phyloP scores from a whole-genome alignment of 1,140 invertebrate genomes.

The Drosophila gunungcola region DNA sequence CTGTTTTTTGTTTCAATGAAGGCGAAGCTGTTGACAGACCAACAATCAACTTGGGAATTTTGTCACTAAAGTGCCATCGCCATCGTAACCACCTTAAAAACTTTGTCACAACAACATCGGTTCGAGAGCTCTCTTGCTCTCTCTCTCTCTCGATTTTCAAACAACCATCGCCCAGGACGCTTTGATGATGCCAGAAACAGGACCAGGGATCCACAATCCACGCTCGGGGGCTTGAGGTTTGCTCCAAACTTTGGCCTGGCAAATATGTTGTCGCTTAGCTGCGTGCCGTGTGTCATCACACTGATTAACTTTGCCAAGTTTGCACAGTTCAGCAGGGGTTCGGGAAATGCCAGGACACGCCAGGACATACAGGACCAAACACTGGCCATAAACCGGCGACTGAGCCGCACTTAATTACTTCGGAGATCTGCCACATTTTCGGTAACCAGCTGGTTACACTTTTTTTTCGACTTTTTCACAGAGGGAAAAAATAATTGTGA shows the following conservation, averaged over 20 bases:
- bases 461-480: constrained; percentile 6
- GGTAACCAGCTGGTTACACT: constrained; percentile 6
- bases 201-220: constrained; percentile 3
- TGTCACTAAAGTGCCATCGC: constrained; percentile 79
- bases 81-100: constrained; percentile 59
- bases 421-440: constrained; percentile 52
- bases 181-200: constrained; percentile 60
- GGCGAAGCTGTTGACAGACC: constrained; percentile 79
- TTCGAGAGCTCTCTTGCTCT: neutral
- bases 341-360: constrained; percentile 4
- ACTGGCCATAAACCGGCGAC: constrained; percentile 25
- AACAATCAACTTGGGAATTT: constrained; percentile 83
- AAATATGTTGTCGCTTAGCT: constrained; percentile 82
- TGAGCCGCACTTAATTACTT: constrained; percentile 73
- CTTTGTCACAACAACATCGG: constrained; percentile 60
- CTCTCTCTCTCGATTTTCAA: constrained; percentile 70
- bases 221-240: constrained; percentile 37
- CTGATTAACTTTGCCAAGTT: constrained; percentile 79
- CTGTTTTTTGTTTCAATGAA: constrained; percentile 78
- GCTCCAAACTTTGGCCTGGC: constrained; percentile 55
- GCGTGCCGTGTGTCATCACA: constrained; percentile 75
- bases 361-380: constrained; percentile 17
- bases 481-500: neutral
- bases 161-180: constrained; percentile 65
- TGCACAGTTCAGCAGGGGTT: constrained; percentile 42